Conservation (phyloP, 2,888 invertebrate genomes). For the Ectobius pallidus region DNA sequence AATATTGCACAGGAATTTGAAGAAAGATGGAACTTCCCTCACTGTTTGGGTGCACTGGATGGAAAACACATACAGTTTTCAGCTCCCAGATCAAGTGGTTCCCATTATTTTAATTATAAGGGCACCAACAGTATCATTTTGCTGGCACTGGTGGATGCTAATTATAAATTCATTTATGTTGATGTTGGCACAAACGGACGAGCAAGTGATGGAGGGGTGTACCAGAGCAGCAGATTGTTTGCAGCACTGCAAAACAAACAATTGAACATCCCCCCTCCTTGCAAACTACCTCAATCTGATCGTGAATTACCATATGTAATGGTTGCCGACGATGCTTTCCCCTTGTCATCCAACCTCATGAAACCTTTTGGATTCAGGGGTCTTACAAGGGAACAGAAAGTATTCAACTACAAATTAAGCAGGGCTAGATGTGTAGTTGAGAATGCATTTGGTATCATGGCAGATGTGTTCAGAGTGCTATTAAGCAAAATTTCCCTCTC, state of each 20-base stretch:
- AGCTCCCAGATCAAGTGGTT: slow-evolving; percentile 47
- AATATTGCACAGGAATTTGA: slow-evolving; percentile 37
- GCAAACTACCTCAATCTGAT: neutral
- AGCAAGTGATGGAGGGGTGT: neutral
- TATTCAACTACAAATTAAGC: slow-evolving; percentile 38
- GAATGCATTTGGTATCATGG: no score
- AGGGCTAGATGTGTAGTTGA: neutral
- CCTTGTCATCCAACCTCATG: neutral
- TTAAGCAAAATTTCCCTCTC: slow-evolving; percentile 40
- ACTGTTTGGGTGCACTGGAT: no score
- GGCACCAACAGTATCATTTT: slow-evolving; percentile 48
- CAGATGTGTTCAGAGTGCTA: slow-evolving; percentile 41
- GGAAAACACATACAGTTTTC: slow-evolving; percentile 47
- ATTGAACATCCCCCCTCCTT: slow-evolving; percentile 25
- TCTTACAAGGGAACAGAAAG: neutral
- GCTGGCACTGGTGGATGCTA: neutral
- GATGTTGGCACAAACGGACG: slow-evolving; percentile 12
- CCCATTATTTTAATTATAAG: slow-evolving; percentile 50
- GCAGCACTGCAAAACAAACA: slow-evolving; percentile 23
- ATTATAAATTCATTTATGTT: slow-evolving; percentile 42
- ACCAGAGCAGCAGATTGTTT: no score
- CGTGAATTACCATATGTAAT: neutral
- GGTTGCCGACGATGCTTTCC: slow-evolving; percentile 6
- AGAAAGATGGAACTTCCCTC: slow-evolving; percentile 49
- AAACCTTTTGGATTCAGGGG: neutral